Base-by-base conservation (phyloP, 2,888 invertebrate genomes). In the Hirtodrosophila duncani region DNA sequence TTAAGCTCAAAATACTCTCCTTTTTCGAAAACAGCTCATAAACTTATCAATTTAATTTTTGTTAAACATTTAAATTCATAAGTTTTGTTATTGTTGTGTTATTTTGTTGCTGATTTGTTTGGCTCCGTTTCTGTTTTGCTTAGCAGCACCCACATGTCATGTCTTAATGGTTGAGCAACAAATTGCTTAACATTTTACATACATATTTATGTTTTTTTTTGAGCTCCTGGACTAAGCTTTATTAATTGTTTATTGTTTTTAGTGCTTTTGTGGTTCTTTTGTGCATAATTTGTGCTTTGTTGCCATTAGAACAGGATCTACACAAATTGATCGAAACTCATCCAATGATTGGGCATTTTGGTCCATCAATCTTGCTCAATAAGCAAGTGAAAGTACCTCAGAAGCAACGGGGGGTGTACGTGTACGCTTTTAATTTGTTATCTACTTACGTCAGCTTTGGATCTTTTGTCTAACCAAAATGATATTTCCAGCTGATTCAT, bases 291-390 rank as follows among this genome's bases (percentile, higher is more conserved):
- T 1, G 18, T 7, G 16, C 8, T 30, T 30, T 30, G 31, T 9
- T 16, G 20, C 21, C 36, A 36, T 36, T 23, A 36, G 36, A 36
- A 36, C 36, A 36, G 36, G 36, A 36, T 36, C 23, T 36, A 14
- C 13, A 13, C 10, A 10, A 20, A 3, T 20, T 31, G 34, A 23
- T 23, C 23, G 14, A 23, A n/a, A n/a, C n/a, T 36, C 23, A 36
- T 8, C 21, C n/a, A 36, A 36, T 23, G 9, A 11, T 1, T 11
- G 21, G 21, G 34, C 9, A 20, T 23, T 36, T 1, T 11, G 21
- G 21, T 20, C 9, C 20, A 36, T 36, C 23, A 36, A 36, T 36
- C 36, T 36, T 36, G 14, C n/a, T 36, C 23, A 14, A n/a, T n/a
- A n/a, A n/a, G 21, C 23, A 14, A 36, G 36, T 36, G 36, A 36